Evolutionary conservation across 1,140 invertebrate genomes (phyloP).

Genomic region (Danaus melanippus): DNA sequence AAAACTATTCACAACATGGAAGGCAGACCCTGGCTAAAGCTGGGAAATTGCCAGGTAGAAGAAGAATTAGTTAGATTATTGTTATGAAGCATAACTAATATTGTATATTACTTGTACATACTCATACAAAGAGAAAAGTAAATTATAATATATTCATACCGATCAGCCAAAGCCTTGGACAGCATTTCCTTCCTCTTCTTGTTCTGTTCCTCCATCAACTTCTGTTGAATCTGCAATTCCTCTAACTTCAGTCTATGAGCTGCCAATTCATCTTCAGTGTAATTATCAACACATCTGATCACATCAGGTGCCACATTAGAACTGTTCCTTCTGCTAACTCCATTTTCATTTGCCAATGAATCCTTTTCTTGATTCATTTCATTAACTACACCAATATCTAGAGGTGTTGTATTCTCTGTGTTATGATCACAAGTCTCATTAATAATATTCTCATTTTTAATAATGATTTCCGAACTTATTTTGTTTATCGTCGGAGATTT

Average conservation of each 20-base stretch:
- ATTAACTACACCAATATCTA: constrained; percentile 23
- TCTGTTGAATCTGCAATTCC: constrained; percentile 80
- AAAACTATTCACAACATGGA: no score
- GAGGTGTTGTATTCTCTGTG: constrained; percentile 16
- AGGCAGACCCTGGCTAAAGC: no score
- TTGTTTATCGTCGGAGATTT: constrained; percentile 31
- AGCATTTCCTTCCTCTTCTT: constrained; percentile 81
- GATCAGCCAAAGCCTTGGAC: constrained; percentile 80
- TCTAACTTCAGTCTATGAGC: constrained; percentile 69
- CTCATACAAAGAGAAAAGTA: no score
- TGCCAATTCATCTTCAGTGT: constrained; percentile 51
- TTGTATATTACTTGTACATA: no score
- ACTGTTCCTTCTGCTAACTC: constrained; percentile 30
- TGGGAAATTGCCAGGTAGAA: no score
- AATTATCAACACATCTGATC: constrained; percentile 47
- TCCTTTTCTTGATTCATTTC: constrained; percentile 13
- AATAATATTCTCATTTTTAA: constrained; percentile 15
- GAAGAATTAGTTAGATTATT: no score
- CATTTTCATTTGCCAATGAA: constrained; percentile 10
- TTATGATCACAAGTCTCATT: constrained; percentile 5
- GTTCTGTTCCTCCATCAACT: constrained; percentile 84
- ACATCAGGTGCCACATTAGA: constrained; percentile 43
- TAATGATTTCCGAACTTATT: constrained; percentile 20
- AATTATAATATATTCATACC: constrained; percentile 64
- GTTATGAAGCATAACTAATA: no score